A percentile compares a stretch with the other conserved stretches of the same genome.
These are phyloP conservation scores for Periparus ater DNA, from an alignment of 2,797 vertebrate genomes.

Conservation along the genomic window DNA sequence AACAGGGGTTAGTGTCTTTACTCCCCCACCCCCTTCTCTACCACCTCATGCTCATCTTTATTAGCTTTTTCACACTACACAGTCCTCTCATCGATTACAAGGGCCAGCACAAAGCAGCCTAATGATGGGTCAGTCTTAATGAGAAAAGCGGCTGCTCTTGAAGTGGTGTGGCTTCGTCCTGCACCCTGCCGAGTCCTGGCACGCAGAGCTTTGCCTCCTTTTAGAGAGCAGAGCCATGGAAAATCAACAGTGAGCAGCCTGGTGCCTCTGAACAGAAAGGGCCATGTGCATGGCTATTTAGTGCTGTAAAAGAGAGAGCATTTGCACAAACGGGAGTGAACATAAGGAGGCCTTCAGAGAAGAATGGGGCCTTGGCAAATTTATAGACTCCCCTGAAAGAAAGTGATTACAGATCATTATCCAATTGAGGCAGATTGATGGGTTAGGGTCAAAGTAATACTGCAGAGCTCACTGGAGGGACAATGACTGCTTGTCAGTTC, in stretches of 20 bases:
- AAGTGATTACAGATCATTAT: constrained; percentile 99
- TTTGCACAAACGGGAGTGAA: constrained; percentile 91
- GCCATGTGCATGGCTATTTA: constrained; percentile 93
- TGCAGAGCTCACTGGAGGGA: constrained; percentile 88
- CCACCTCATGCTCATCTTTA: constrained; percentile 54
- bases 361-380: constrained; percentile 93
- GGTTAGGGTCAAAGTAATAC: constrained; percentile 99
- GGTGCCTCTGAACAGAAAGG: constrained; percentile 76
- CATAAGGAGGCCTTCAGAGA: constrained; percentile 98
- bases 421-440: constrained; percentile 99
- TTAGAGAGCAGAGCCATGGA: constrained; percentile 83
- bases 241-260: constrained; percentile 84
- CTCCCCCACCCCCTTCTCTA: background rate
- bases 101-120: constrained; percentile 85
- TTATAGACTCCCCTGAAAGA: constrained; percentile 99
- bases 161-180: constrained; percentile 72
- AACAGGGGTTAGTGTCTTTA: constrained; percentile 26
- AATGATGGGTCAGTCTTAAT: constrained; percentile 94
- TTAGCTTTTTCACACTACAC: constrained; percentile 70
- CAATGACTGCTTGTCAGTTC: constrained; percentile 93
- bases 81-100: constrained; percentile 89
- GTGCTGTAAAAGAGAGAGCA: constrained; percentile 81
- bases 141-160: constrained; percentile 81
- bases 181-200: constrained; percentile 83
- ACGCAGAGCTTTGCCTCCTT: constrained; percentile 83